Conservation (phyloP, 2,113 vertebrate species). For the Phaethornis superciliosus region DNA sequence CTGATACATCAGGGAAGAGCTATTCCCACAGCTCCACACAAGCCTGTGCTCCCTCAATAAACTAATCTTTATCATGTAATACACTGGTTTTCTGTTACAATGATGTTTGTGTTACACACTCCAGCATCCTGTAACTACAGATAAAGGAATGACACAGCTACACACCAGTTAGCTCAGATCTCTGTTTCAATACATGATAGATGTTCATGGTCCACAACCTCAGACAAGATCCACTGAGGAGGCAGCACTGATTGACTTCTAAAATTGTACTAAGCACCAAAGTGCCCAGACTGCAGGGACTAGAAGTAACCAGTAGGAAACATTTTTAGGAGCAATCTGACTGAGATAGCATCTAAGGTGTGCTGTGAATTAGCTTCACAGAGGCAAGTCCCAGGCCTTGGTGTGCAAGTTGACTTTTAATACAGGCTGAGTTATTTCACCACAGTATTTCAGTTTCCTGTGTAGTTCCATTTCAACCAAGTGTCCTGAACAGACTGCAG, state of each 20-base stretch:
- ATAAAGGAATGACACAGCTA: background rate
- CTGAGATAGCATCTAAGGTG: background rate
- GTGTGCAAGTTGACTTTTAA: background rate
- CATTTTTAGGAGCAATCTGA: background rate
- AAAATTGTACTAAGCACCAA: background rate
- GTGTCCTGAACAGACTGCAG: background rate
- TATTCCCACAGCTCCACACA: conserved; percentile 34
- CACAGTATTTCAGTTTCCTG: background rate
- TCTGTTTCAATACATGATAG: background rate
- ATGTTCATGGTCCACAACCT: background rate
- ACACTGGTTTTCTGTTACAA: background rate
- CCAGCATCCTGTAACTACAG: background rate
- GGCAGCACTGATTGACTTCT: background rate
- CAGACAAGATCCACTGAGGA: background rate
- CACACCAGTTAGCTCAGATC: background rate
- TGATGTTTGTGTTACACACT: fast-evolving
- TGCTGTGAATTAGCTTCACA: background rate
- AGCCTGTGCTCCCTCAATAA: conserved; percentile 36
- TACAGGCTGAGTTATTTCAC: background rate
- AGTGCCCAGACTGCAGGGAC: background rate
- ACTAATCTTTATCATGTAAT: conserved; percentile 46
- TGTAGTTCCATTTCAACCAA: background rate
- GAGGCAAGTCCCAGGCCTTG: background rate
- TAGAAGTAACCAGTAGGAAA: background rate
- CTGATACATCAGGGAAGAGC: conserved; percentile 47